These are phyloP conservation scores for Phalanger gymnotis DNA, from an alignment of 2,797 vertebrate genomes.

Conservation along the genomic window DNA sequence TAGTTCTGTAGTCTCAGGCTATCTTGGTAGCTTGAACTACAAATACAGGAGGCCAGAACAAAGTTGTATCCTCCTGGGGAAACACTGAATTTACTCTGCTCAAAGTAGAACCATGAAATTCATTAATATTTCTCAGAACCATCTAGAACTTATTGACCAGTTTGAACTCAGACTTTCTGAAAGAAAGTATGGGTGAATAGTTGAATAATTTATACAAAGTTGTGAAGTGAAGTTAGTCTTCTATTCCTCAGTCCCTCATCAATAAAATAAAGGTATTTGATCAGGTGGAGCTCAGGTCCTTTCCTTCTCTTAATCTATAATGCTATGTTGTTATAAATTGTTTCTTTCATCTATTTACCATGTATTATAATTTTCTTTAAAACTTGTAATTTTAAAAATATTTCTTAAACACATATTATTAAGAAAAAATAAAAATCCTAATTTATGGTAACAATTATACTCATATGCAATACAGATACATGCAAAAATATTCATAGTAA, in stretches of 20 bases:
- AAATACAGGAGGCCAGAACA: background rate
- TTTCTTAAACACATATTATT: background rate
- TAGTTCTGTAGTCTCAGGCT: background rate
- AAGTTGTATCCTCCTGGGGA: background rate
- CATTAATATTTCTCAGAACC: background rate
- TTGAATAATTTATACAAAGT: background rate
- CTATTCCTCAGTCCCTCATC: background rate
- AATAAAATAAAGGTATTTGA: background rate
- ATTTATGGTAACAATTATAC: background rate
- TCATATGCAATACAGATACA: background rate
- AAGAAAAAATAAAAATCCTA: background rate
- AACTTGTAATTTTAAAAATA: background rate
- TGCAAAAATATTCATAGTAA: background rate
- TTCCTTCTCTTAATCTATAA: background rate
- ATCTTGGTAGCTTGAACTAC: background rate
- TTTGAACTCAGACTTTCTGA: background rate
- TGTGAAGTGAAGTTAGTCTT: background rate
- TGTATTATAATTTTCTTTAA: background rate
- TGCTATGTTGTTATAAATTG: background rate
- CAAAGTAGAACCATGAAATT: background rate
- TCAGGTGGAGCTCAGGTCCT: background rate
- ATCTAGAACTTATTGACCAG: background rate
- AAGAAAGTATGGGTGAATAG: background rate
- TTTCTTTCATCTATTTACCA: background rate
- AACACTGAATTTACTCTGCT: background rate